Conservation (phyloP, 1,140 invertebrate genomes). For the Drosophila tropicalis region DNA sequence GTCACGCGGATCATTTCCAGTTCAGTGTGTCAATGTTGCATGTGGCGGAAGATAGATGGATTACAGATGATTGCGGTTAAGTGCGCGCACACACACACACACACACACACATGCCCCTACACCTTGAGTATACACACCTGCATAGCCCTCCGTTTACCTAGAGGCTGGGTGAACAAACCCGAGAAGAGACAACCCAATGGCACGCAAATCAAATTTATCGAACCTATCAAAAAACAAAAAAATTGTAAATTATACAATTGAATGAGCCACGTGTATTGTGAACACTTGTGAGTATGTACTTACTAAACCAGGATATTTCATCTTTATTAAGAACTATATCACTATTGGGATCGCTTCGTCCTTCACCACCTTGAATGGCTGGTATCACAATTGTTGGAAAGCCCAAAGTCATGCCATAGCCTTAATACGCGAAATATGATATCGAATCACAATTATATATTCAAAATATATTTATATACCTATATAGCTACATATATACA, state of each 20-base stretch:
- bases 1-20: conserved; percentile 51
- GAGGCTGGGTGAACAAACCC: conserved; percentile 87
- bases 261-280: background rate
- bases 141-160: conserved; percentile 89
- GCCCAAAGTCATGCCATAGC: conserved; percentile 90
- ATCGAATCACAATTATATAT: too few species aligned
- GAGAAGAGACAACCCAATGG: conserved; percentile 90
- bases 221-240: conserved; percentile 84
- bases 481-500: too few species aligned
- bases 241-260: background rate
- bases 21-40: conserved; percentile 65
- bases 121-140: conserved; percentile 83
- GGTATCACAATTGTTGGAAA: conserved; percentile 91
- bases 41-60: conserved; percentile 28
- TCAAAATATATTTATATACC: too few species aligned
- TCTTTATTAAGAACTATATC: conserved; percentile 85
- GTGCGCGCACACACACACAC: conserved; percentile 1
- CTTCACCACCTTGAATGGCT: conserved; percentile 84
- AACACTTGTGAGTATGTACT: conserved; percentile 56
- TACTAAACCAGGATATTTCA: conserved; percentile 91
- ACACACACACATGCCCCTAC: background rate
- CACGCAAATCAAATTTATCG: conserved; percentile 90
- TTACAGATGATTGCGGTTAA: conserved; percentile 48
- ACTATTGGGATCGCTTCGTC: conserved; percentile 81
- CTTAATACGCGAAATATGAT: conserved; percentile 56